Evolutionary conservation across 2,888 invertebrate species (phyloP).

Genomic region (Chirona hameri): DNA sequence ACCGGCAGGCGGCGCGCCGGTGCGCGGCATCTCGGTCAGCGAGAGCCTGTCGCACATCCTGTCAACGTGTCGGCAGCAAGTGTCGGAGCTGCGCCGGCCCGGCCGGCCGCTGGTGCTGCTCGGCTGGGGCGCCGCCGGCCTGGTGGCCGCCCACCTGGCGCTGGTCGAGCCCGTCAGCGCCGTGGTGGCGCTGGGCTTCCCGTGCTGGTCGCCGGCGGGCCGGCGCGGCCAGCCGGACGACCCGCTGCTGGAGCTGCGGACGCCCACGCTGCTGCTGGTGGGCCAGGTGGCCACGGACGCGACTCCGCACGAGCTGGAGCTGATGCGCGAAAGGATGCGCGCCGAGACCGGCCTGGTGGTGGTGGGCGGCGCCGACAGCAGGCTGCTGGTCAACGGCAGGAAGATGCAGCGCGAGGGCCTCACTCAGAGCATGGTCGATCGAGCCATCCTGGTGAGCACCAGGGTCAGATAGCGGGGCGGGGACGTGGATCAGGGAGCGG

Average conservation of each 20-base stretch:
- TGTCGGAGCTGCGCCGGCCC: conserved; percentile 65
- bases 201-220: conserved; percentile 67
- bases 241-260: conserved; percentile 64
- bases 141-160: conserved; percentile 54
- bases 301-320: conserved; percentile 71
- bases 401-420: conserved; percentile 69
- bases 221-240: conserved; percentile 72
- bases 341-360: conserved; percentile 71
- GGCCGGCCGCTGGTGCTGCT: conserved; percentile 68
- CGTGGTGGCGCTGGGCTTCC: conserved; percentile 73
- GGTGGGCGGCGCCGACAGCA: conserved; percentile 74
- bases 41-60: conserved; percentile 38
- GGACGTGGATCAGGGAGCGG: not conserved
- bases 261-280: conserved; percentile 71
- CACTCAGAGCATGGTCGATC: conserved; percentile 74
- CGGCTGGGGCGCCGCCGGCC: conserved; percentile 58
- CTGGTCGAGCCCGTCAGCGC: conserved; percentile 67
- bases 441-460: conserved; percentile 59
- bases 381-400: conserved; percentile 63
- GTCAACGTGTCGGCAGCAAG: conserved; percentile 44
- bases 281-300: conserved; percentile 67
- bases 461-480: not conserved
- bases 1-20: not conserved
- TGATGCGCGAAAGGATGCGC: conserved; percentile 68
- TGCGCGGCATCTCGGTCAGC: not conserved